phyloP scores from a whole-genome alignment of 2,113 vertebrate genomes.

The Cercopithecus mona region DNA sequence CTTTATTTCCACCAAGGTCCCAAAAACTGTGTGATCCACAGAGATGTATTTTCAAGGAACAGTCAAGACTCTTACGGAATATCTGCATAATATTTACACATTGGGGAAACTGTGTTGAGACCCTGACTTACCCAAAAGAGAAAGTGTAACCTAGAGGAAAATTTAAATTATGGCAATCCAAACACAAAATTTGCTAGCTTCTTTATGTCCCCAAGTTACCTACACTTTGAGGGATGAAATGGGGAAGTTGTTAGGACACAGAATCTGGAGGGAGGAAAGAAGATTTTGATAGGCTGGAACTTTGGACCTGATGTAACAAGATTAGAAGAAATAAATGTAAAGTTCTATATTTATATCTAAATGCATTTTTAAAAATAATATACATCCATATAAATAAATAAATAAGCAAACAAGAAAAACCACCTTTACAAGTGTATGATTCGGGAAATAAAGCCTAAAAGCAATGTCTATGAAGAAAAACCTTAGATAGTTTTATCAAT shows the following conservation, averaged over 20 bases:
- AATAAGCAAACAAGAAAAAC: background rate
- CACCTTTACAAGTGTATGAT: background rate
- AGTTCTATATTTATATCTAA: background rate
- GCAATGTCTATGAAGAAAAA: background rate
- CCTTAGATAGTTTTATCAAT: background rate
- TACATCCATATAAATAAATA: background rate
- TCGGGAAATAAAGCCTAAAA: background rate
- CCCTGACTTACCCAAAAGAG: background rate
- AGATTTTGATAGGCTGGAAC: too few relatives aligned
- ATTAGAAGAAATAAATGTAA: background rate
- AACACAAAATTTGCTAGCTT: background rate
- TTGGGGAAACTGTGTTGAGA: background rate
- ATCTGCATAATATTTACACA: fast-evolving
- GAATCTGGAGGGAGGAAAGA: background rate
- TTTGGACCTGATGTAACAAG: too few relatives aligned
- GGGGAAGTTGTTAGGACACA: too few relatives aligned
- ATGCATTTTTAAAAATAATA: background rate
- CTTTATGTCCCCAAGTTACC: background rate
- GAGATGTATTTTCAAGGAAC: background rate
- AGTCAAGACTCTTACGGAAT: fast-evolving
- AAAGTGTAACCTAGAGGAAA: background rate
- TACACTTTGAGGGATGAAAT: too few relatives aligned
- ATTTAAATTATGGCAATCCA: background rate
- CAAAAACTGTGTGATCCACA: background rate
- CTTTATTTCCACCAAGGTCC: fast-evolving